These are phyloP conservation scores for Pharmacophagus antenor DNA, from an alignment of 2,888 invertebrate species.

Conservation along the genomic window DNA sequence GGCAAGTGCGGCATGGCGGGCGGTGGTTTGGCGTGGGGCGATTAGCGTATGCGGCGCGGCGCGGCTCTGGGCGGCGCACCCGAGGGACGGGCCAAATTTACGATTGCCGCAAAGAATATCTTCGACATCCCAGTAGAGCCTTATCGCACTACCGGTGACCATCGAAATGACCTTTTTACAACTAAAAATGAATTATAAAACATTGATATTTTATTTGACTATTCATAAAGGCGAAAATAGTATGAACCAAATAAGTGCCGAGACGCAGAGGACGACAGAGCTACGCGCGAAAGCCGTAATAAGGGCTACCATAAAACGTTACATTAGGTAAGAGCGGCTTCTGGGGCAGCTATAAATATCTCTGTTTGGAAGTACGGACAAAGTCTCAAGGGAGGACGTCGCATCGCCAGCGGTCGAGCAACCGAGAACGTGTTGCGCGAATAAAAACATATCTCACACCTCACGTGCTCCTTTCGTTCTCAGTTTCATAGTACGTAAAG, in stretches of 20 bases:
- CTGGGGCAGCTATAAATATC: slow-evolving; percentile 80
- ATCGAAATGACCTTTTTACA: slow-evolving; percentile 36
- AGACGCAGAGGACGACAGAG: slow-evolving; percentile 55
- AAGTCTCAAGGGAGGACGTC: slow-evolving; percentile 76
- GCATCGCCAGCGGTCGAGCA: slow-evolving; percentile 60
- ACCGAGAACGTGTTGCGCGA: slow-evolving; percentile 73
- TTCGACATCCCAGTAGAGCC: slow-evolving; percentile 55
- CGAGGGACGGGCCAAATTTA: slow-evolving; percentile 61
- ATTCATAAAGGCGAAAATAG: slow-evolving; percentile 25
- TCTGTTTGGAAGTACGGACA: slow-evolving; percentile 77
- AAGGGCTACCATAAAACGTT: slow-evolving; percentile 79
- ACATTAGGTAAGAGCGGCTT: slow-evolving; percentile 80
- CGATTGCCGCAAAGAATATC: slow-evolving; percentile 76
- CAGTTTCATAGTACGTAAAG: slow-evolving; percentile 46
- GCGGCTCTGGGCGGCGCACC: slow-evolving; percentile 44
- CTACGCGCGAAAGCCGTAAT: slow-evolving; percentile 71
- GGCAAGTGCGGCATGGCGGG: slow-evolving; percentile 49
- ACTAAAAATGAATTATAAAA: background rate
- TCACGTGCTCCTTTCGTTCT: slow-evolving; percentile 47
- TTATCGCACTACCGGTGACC: slow-evolving; percentile 67
- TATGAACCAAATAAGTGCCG: slow-evolving; percentile 59
- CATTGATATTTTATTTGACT: slow-evolving; percentile 23
- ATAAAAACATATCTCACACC: slow-evolving; percentile 74
- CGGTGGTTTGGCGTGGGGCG: slow-evolving; percentile 50
- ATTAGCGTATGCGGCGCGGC: slow-evolving; percentile 67